phyloP scores from a whole-genome alignment of 2,888 invertebrate species.

The Rhyacophila evoluta region DNA sequence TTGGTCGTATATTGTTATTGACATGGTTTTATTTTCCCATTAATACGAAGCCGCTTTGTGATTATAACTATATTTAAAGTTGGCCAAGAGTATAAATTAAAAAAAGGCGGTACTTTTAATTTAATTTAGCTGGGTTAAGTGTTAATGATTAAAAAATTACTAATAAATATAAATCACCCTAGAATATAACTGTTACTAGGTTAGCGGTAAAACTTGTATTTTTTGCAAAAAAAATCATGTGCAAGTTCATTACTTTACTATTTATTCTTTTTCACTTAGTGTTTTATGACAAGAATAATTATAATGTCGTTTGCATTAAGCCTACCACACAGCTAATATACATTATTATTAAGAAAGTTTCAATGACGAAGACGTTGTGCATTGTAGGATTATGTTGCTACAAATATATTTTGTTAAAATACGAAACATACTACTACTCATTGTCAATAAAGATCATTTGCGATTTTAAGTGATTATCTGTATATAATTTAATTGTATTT shows the following conservation, averaged over 20 bases:
- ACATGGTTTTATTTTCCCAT: background rate
- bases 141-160: background rate
- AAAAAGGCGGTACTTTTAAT: background rate
- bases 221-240: background rate
- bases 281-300: background rate
- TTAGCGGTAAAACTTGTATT: too few species aligned
- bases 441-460: too few species aligned
- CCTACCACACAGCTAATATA: too few species aligned
- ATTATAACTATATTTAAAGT: background rate
- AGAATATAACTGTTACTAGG: too few species aligned
- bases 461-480: too few species aligned
- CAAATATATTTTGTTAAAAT: too few species aligned
- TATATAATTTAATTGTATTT: too few species aligned
- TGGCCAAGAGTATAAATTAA: slow-evolving; percentile 1
- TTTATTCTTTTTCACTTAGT: background rate
- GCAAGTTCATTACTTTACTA: background rate
- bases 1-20: background rate
- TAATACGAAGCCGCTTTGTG: background rate
- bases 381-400: too few species aligned
- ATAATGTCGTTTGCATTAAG: background rate
- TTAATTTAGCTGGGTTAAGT: background rate
- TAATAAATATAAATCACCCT: too few species aligned
- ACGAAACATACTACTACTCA: too few species aligned
- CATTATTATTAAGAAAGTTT: too few species aligned
- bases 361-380: too few species aligned